Evolutionary conservation across 2,797 vertebrate species (phyloP).

Genomic region (Argyrosomus regius): DNA sequence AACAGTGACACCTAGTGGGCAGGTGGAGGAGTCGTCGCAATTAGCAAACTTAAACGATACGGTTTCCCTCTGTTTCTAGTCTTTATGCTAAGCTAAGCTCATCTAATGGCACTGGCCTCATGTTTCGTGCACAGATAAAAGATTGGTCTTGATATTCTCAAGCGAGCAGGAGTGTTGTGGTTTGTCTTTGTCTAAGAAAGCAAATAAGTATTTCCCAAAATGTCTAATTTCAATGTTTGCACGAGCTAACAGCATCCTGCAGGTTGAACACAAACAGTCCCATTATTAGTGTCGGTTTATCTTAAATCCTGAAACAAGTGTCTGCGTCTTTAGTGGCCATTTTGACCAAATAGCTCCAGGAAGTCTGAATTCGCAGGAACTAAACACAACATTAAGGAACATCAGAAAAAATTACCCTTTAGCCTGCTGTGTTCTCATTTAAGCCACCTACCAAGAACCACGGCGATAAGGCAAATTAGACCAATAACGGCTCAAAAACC

Average conservation of each 20-base stretch:
- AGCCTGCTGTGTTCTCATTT: constrained; percentile 24
- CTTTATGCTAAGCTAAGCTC: not conserved
- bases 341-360: not conserved
- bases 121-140: no score
- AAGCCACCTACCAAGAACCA: not conserved
- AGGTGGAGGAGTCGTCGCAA: no score
- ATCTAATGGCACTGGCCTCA: not conserved
- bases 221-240: not conserved
- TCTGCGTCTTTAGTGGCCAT: not conserved
- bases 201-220: not conserved
- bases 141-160: not conserved
- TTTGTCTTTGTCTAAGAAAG: not conserved
- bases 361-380: not conserved
- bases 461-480: constrained; percentile 27
- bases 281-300: accelerated
- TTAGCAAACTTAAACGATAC: no score
- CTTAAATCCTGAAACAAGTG: not conserved
- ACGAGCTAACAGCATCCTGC: accelerated
- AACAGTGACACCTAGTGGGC: no score
- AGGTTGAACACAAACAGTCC: not conserved
- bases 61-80: not conserved
- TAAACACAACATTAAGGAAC: constrained; percentile 6
- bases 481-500: constrained; percentile 25
- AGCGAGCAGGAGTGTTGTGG: not conserved
- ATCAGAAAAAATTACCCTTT: constrained; percentile 3